Evolutionary conservation across 2,888 invertebrate species (phyloP).

Genomic region (Eupeodes latifasciatus): DNA sequence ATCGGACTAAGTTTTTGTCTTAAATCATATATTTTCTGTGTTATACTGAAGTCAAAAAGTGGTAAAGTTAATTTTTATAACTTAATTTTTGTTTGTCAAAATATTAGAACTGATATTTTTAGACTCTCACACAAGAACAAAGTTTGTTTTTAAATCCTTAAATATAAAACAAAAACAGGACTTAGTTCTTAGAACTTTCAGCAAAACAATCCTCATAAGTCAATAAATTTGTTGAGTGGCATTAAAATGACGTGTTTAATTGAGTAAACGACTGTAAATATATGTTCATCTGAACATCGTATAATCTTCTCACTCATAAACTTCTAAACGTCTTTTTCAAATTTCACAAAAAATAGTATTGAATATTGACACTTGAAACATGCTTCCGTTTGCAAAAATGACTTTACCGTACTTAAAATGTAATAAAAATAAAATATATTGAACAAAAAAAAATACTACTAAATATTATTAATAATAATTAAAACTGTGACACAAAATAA

Average conservation of each 20-base stretch:
- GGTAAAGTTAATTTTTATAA: too few species aligned
- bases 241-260: background rate
- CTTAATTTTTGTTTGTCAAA: too few species aligned
- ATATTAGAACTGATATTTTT: too few species aligned
- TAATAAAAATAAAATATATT: background rate
- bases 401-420: conserved; percentile 29
- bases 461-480: background rate
- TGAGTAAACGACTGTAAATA: background rate
- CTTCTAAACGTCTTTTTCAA: background rate
- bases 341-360: background rate
- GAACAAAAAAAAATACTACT: background rate
- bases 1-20: too few species aligned
- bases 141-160: too few species aligned
- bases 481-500: conserved; percentile 34
- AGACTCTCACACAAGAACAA: too few species aligned
- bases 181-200: background rate
- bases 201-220: background rate
- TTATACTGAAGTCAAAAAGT: too few species aligned
- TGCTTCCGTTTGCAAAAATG: background rate
- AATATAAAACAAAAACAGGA: too few species aligned
- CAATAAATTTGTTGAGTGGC: background rate
- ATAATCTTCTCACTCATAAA: too few species aligned
- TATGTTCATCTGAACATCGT: too few species aligned
- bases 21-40: too few species aligned
- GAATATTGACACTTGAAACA: background rate